Evolutionary conservation across 2,797 vertebrate genomes (phyloP), one percentile per base, ranked within the genome.

Genomic region (Sardinella longiceps): DNA sequence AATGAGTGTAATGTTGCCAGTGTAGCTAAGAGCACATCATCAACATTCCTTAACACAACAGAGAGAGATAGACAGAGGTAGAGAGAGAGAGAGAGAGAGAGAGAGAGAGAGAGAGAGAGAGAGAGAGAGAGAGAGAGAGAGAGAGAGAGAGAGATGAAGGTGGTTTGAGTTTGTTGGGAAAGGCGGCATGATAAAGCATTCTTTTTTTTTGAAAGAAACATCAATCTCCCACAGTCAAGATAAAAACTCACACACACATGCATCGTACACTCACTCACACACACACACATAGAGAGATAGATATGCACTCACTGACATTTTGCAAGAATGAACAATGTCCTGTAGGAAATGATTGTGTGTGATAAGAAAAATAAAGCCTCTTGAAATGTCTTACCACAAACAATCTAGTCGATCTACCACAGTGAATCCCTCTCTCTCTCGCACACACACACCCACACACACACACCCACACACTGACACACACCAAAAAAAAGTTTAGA

Each of bases 41-140:
- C 60, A 30, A 11, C 66, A 74, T 74, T 74, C 28, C 66, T 37
- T 74, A 37, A 74, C 66, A 74, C 20, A 74, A 33, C 66, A 74
- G 15, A 28, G 30, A 25, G 60, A 28, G 60, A 28, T 7, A 66
- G 25, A 66, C 25, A 66, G 25, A 66, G 60, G 30, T 9, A 66
- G 60, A 66, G 25, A 66, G 28, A 74, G 30, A 37, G 14, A 15
- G 66, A 74, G 63, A 66, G 12, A 66, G 63, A 33, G 60, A 66
- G 25, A 66, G 56, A 60, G 56, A 60, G n/a, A 60, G 56, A 60
- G 56, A 60, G 56, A 25, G 56, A 60, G 56, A 60, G 56, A 25
- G 56, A 25, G n/a, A n/a, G 53, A n/a, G 53, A 56, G 53, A n/a
- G 18, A 56, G 23, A n/a, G 15, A 20, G 53, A 60, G 23, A 60